Base-by-base conservation (phyloP, 2,888 invertebrate species). In the Ectropis crepuscularia region DNA sequence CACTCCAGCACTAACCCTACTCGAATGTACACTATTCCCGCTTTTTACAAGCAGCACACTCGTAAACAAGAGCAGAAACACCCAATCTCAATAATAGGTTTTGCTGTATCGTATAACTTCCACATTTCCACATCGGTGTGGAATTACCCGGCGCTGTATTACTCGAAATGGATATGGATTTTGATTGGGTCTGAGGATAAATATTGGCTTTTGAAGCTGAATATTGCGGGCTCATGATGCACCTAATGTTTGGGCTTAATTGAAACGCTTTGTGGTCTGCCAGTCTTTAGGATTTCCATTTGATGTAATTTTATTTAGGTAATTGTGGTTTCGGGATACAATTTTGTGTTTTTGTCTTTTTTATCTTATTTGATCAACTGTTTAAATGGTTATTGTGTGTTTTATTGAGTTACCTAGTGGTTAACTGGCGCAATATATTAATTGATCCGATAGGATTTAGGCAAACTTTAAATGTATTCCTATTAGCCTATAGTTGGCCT, bases 21-120 rank as follows among this genome's bases (percentile, higher is more conserved):
- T 60, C 12, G 39, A 59, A 55, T 53, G 53, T 53, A 12, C 45
- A 63, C 66, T 59, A 57, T 12, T 43, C 68, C 53, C 55, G 36
- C 65, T 54, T 57, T 69, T 70, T 57, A 66, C 66, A 66, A 63
- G 65, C 62, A 66, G 54, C 63, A 7, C 37, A 46, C 62, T 70
- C 72, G 67, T 72, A 72, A 72, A 67, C 72, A 69, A 72, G 66
- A 70, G 66, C 66, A 65, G 64, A 67, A 67, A 69, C 70, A 72
- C 69, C 62, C 63, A 63, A 67, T 72, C 65, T 60, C 66, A 68
- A 70, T 72, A 72, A 72, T 70, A 67, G 72, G 65, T 72, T 70
- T 68, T 65, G 71, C 63, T 66, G 68, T 68, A 70, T 61, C 72
- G 59, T 60, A 70, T 72, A 68, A 63, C 70, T 65, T 68, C 53